Conservation (phyloP, 2,888 invertebrate genomes). For the Steinernema hermaphroditum region DNA sequence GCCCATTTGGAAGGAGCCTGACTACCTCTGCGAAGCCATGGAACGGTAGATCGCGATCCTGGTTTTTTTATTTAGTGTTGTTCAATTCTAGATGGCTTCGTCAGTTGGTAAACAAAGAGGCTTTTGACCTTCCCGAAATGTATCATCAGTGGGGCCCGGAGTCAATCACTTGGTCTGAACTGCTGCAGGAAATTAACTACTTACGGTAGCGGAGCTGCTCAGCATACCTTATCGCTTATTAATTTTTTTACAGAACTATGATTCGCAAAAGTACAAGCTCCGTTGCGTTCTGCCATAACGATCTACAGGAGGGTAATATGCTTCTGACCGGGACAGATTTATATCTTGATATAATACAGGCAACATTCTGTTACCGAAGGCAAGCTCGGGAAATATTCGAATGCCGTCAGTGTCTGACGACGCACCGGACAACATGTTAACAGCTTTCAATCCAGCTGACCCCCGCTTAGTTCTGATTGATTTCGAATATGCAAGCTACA, state of each 20-base stretch:
- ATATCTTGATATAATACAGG: slow-evolving; percentile 49
- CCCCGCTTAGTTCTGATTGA: slow-evolving; percentile 81
- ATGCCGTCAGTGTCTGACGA: slow-evolving; percentile 59
- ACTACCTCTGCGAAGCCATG: slow-evolving; percentile 74
- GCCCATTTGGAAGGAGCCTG: slow-evolving; percentile 91
- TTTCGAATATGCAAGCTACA: slow-evolving; percentile 82
- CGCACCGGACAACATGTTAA: slow-evolving; percentile 48
- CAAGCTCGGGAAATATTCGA: slow-evolving; percentile 63
- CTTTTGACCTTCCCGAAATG: slow-evolving; percentile 56
- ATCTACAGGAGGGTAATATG: slow-evolving; percentile 66
- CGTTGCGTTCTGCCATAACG: slow-evolving; percentile 72
- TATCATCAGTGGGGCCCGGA: slow-evolving; percentile 45
- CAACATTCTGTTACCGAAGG: slow-evolving; percentile 67
- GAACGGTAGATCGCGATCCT: slow-evolving; percentile 43
- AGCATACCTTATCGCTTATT: slow-evolving; percentile 24
- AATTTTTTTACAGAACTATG: slow-evolving; percentile 47
- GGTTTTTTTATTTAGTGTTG: not conserved
- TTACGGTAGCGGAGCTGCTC: slow-evolving; percentile 25
- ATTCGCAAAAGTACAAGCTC: slow-evolving; percentile 72
- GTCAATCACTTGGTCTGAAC: slow-evolving; percentile 47
- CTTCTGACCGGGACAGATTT: not conserved
- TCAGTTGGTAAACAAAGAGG: slow-evolving; percentile 51
- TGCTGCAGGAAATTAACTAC: slow-evolving; percentile 47
- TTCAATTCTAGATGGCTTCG: slow-evolving; percentile 63
- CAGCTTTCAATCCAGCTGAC: slow-evolving; percentile 64